Percentiles rank a stretch among this genome's conserved stretches.
These are phyloP conservation scores for Clusia tigrina DNA, from an alignment of 2,888 invertebrate species.

Conservation along the genomic window DNA sequence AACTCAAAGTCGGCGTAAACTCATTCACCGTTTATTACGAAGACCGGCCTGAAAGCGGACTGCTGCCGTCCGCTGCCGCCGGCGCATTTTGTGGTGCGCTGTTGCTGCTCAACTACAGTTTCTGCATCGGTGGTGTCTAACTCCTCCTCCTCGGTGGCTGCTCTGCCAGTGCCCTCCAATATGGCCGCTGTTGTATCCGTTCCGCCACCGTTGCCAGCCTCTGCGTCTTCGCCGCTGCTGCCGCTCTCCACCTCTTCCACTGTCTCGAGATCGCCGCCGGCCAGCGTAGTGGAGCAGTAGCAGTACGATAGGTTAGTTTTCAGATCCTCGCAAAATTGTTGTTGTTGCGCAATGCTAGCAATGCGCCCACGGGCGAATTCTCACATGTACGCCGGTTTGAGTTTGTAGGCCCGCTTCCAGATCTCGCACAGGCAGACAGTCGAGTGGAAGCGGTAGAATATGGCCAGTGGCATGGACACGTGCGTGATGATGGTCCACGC, in stretches of 20 bases:
- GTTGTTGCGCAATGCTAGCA: conserved; percentile 62
- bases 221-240: conserved; percentile 24
- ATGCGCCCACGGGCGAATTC: conserved; percentile 64
- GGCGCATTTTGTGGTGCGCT: conserved; percentile 20
- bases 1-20: conserved; percentile 61
- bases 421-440: conserved; percentile 95
- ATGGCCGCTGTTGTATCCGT: conserved; percentile 33
- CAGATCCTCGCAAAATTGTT: conserved; percentile 60
- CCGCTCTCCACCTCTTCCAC: conserved; percentile 57
- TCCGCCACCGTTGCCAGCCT: conserved; percentile 25
- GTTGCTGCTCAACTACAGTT: conserved; percentile 8
- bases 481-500: conserved; percentile 96
- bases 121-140: conserved; percentile 38
- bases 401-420: conserved; percentile 95
- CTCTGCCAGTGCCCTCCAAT: conserved; percentile 32
- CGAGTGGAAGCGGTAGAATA: conserved; percentile 94
- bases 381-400: conserved; percentile 87
- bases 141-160: conserved; percentile 37
- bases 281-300: conserved; percentile 59
- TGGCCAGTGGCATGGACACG: conserved; percentile 90
- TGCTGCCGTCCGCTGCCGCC: conserved; percentile 42
- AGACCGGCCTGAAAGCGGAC: conserved; percentile 58
- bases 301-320: conserved; percentile 60
- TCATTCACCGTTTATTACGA: conserved; percentile 61
- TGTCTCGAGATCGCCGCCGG: conserved; percentile 56